phyloP scores from a whole-genome alignment of 1,140 invertebrate species.

The Bombus affinis region DNA sequence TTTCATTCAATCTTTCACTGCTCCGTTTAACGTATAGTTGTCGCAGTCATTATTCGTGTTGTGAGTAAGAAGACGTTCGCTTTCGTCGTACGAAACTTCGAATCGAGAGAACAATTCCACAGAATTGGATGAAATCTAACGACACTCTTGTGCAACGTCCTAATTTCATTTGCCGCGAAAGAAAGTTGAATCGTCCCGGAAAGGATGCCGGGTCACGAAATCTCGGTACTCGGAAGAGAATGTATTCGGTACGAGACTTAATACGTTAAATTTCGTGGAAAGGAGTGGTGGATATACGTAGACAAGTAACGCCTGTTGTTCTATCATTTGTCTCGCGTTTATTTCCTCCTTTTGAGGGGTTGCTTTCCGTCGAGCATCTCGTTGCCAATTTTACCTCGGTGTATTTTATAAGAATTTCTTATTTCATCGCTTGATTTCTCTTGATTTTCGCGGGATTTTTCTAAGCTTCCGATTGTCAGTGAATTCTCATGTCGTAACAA shows the following conservation, averaged over 20 bases:
- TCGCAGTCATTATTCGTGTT: background rate
- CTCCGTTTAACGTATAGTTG: background rate
- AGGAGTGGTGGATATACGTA: too few relatives aligned
- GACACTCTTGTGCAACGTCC: background rate
- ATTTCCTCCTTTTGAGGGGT: constrained; percentile 11
- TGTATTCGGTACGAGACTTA: background rate
- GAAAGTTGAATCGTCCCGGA: background rate
- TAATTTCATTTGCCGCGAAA: constrained; percentile 27
- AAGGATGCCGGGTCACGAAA: background rate
- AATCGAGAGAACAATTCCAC: background rate
- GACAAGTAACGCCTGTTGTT: background rate
- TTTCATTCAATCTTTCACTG: constrained; percentile 6
- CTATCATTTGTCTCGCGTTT: constrained; percentile 19
- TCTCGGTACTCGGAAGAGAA: too few relatives aligned
- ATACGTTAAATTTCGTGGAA: constrained; percentile 3
- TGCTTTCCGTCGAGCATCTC: background rate
- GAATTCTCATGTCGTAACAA: background rate
- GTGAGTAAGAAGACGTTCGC: background rate
- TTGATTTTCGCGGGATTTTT: background rate
- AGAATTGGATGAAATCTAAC: constrained; percentile 2
- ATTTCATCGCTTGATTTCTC: background rate
- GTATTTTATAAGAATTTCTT: background rate
- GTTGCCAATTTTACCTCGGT: constrained; percentile 23
- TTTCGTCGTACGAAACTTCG: background rate
- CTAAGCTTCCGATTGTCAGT: too few relatives aligned